These are phyloP conservation scores for Cinclus cinclus DNA, from an alignment of 2,113 vertebrate genomes.

Conservation along the genomic window DNA sequence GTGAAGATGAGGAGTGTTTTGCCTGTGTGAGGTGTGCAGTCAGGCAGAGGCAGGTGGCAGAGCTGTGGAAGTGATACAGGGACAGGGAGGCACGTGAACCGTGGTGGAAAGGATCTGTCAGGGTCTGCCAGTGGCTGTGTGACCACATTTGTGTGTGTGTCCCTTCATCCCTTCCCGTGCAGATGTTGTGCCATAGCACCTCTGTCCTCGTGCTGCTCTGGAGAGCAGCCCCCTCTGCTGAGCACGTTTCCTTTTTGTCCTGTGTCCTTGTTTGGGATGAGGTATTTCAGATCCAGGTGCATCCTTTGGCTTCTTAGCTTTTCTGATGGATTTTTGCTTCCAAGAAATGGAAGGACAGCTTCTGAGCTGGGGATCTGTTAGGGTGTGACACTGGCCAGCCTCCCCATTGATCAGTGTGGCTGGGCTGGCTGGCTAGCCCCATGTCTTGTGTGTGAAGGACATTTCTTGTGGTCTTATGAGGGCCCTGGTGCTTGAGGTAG, in stretches of 20 bases:
- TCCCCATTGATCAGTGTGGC: rapidly evolving
- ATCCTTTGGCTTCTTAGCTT: not conserved
- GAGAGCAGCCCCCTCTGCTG: not conserved
- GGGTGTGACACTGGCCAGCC: not conserved
- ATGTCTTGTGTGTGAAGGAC: rapidly evolving
- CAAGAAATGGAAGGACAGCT: not conserved
- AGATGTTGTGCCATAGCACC: not conserved
- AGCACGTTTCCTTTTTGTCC: not conserved
- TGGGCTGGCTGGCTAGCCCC: not conserved
- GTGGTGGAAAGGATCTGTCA: not conserved
- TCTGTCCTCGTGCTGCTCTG: not conserved
- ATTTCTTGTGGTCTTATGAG: rapidly evolving
- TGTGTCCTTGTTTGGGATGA: not conserved
- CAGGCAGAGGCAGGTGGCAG: not conserved
- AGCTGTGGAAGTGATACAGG: not conserved
- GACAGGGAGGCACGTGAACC: not conserved
- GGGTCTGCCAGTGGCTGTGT: not conserved
- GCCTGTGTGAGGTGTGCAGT: not conserved
- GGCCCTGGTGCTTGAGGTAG: not conserved
- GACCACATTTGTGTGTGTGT: rapidly evolving
- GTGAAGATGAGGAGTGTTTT: rapidly evolving
- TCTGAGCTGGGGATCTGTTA: not conserved
- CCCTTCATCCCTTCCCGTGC: not conserved
- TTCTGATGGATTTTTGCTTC: not conserved
- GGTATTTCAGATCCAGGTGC: not conserved